Conservation (phyloP, 2,888 invertebrate genomes). For the Hybos culiciformis region DNA sequence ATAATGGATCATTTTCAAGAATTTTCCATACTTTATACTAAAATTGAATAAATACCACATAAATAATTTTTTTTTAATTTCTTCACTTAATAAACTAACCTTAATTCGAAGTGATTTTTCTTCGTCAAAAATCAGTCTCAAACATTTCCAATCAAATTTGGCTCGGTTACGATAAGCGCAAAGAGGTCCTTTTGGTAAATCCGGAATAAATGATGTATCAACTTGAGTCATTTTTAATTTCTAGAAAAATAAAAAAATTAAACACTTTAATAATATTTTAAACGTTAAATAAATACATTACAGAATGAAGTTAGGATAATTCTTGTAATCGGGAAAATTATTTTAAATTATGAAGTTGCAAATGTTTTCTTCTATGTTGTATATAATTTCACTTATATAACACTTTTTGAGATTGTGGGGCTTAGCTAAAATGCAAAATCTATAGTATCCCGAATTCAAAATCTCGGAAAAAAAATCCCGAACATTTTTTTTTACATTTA, state of each 20-base stretch:
- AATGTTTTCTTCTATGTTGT: too few relatives aligned
- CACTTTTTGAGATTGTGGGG: too few relatives aligned
- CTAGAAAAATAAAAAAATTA: constrained; percentile 6
- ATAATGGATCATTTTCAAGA: constrained; percentile 66
- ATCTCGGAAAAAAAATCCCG: too few relatives aligned
- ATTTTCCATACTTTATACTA: constrained; percentile 68
- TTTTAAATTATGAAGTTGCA: too few relatives aligned
- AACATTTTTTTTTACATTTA: too few relatives aligned
- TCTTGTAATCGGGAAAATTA: too few relatives aligned
- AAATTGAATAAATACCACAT: constrained; percentile 19
- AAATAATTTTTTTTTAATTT: neutral
- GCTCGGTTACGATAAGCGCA: constrained; percentile 64
- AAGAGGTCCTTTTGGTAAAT: constrained; percentile 54
- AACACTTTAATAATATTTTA: too few relatives aligned
- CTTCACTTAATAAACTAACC: constrained; percentile 39
- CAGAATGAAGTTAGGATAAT: too few relatives aligned
- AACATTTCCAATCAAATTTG: constrained; percentile 74
- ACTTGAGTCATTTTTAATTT: constrained; percentile 21
- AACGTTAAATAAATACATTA: too few relatives aligned
- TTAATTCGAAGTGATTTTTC: constrained; percentile 61
- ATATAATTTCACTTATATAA: too few relatives aligned
- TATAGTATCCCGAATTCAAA: too few relatives aligned
- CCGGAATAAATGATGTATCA: constrained; percentile 49
- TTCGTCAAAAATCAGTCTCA: constrained; percentile 68
- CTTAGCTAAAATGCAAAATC: too few relatives aligned